Evolutionary conservation across 2,888 invertebrate genomes (phyloP).

Genomic region (Xanthostigma xanthostigma): DNA sequence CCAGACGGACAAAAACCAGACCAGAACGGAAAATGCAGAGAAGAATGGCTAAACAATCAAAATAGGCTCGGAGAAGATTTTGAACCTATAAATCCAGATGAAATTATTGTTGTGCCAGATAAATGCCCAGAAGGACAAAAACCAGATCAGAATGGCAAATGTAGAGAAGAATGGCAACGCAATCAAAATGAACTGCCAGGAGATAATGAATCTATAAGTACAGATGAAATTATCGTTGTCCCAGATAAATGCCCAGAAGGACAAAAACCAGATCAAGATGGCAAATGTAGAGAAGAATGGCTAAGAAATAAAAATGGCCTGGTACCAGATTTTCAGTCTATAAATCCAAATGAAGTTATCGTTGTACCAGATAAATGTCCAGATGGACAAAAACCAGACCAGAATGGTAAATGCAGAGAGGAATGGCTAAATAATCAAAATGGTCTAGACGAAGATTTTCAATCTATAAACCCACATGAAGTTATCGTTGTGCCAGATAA

Average conservation of each 20-base stretch:
- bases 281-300: background rate
- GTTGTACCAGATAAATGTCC: conserved; percentile 1
- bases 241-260: conserved; percentile 1
- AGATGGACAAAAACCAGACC: background rate
- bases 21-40: background rate
- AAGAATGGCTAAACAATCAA: background rate
- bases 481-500: conserved; percentile 1
- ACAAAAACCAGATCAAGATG: background rate
- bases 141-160: background rate
- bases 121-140: background rate
- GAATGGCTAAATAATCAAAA: background rate
- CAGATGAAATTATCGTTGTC: background rate
- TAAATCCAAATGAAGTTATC: background rate
- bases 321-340: too few species aligned
- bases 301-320: too few species aligned
- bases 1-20: background rate
- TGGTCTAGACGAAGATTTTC: background rate
- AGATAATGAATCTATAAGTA: background rate
- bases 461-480: background rate
- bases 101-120: background rate
- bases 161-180: background rate
- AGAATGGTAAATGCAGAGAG: background rate
- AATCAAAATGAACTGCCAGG: background rate
- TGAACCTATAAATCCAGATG: background rate
- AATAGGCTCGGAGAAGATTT: background rate